phyloP scores from a whole-genome alignment of 2,113 vertebrate genomes.

The Daboia siamensis region DNA sequence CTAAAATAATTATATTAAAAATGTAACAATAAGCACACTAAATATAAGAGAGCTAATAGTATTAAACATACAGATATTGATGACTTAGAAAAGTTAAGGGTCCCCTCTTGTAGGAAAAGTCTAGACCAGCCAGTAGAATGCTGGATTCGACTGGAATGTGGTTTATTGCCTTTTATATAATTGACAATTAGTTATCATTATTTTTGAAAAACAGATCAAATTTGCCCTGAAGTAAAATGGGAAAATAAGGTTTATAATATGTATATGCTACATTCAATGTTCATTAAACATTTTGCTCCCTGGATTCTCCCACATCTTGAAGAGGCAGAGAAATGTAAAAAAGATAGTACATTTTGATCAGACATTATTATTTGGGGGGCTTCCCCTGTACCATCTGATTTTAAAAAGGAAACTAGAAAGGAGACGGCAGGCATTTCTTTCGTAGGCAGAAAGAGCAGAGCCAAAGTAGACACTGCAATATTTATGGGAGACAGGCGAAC shows the following conservation, averaged over 20 bases:
- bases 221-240: background rate
- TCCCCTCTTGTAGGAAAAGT: background rate
- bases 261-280: fast-evolving
- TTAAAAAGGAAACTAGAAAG: background rate
- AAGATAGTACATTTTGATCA: background rate
- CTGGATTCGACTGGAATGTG: background rate
- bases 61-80: background rate
- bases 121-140: background rate
- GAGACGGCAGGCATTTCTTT: background rate
- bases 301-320: background rate
- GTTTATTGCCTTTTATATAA: background rate
- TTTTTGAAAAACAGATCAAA: background rate
- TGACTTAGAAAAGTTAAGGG: background rate
- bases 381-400: background rate
- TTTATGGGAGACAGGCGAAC: conserved; percentile 15
- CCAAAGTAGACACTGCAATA: background rate
- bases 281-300: background rate
- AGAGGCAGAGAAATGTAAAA: background rate
- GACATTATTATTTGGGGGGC: background rate
- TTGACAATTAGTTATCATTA: background rate
- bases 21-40: background rate
- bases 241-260: background rate
- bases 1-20: background rate
- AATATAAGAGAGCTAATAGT: background rate
- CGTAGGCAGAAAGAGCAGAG: background rate